Percentiles rank a stretch among this genome's conserved stretches.
Evolutionary conservation across 2,888 invertebrate genomes (phyloP).

Genomic region (Nomada hirtipes): DNA sequence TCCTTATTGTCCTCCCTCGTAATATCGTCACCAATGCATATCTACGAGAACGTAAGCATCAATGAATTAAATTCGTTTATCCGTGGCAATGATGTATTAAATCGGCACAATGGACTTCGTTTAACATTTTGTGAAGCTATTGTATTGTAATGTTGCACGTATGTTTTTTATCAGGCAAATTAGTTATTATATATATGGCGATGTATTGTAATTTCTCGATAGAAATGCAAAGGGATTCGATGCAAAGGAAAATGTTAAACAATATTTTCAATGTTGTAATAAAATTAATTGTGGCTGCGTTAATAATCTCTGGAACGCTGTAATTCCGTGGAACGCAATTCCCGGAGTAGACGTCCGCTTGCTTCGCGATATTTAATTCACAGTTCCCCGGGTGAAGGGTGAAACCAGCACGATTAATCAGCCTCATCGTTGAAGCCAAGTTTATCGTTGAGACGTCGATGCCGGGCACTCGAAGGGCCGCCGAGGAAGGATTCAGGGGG

Average conservation of each 20-base stretch:
- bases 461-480: conserved; percentile 21
- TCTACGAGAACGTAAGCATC: conserved; percentile 33
- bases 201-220: neutral
- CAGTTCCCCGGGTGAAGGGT: conserved; percentile 23
- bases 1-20: conserved; percentile 39
- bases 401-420: conserved; percentile 56
- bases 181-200: neutral
- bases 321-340: neutral
- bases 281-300: conserved; percentile 12
- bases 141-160: neutral
- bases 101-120: conserved; percentile 47
- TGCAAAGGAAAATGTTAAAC: too few species aligned
- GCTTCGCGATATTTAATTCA: conserved; percentile 55
- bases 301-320: neutral
- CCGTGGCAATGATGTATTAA: conserved; percentile 5
- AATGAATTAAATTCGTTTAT: conserved; percentile 63
- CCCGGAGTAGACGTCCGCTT: conserved; percentile 23
- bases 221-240: neutral
- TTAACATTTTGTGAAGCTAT: conserved; percentile 5
- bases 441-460: conserved; percentile 52
- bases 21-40: conserved; percentile 4
- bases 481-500: neutral
- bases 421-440: conserved; percentile 30
- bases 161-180: neutral
- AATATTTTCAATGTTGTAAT: neutral